Conservation (phyloP, 2,797 vertebrate species). For the Falco concolor region DNA sequence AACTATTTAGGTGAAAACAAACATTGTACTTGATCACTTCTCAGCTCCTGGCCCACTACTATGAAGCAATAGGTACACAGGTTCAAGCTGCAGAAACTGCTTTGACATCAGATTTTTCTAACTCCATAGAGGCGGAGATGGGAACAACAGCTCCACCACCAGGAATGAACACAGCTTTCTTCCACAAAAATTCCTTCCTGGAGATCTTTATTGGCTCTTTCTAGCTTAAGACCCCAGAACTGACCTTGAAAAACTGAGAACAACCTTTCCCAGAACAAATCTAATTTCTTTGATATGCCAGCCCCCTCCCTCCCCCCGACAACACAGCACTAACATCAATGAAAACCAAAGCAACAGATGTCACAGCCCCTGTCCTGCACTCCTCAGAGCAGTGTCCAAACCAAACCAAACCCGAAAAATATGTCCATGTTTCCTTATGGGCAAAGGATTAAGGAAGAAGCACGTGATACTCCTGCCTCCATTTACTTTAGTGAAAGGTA, state of each 20-base stretch:
- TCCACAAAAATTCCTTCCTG: background rate
- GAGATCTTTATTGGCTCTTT: background rate
- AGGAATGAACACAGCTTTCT: background rate
- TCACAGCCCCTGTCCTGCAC: background rate
- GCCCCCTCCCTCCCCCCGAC: rapidly evolving
- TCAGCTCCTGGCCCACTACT: background rate
- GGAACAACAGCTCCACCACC: background rate
- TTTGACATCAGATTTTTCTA: background rate
- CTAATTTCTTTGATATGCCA: background rate
- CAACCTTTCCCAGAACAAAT: background rate
- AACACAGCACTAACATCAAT: rapidly evolving
- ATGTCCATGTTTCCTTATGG: background rate
- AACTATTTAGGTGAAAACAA: background rate
- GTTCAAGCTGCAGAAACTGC: background rate
- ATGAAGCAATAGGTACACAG: rapidly evolving
- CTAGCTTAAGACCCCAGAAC: background rate
- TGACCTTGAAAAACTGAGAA: background rate
- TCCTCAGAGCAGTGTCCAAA: background rate
- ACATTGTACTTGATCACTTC: background rate
- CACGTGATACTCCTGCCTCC: background rate
- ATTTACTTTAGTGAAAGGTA: background rate
- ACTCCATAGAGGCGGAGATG: background rate
- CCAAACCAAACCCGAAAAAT: background rate
- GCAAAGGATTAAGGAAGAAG: background rate
- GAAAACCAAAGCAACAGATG: background rate